Base-by-base conservation (phyloP, 2,888 invertebrate genomes). In the Drosophila limbata region DNA sequence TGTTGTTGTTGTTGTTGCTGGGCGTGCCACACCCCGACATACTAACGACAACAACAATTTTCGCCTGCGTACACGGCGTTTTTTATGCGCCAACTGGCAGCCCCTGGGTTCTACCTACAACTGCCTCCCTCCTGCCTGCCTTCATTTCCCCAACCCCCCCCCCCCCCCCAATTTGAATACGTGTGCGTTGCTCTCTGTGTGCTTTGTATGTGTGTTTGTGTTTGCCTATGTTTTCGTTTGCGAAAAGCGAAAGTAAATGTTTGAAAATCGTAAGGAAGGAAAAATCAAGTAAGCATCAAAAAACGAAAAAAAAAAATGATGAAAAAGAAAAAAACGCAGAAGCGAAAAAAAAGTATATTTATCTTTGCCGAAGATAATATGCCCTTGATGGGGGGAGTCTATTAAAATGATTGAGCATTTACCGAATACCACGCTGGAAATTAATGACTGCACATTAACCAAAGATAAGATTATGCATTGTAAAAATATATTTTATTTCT, bases 171-270 rank as follows among this genome's bases (percentile, higher is more conserved):
- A 84, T 84, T 87, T 87, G 82, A 84, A 81, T 87, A 79, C 75
- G 79, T 77, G 73, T 77, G 55, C 61, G 19, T 69, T 60, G 63
- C 72, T 82, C 77, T 65, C 33, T 60, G 44, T 51, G 50, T 75
- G 44, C 56, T 37, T 63, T 56, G 21, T 69, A 35, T 60, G 55
- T 50, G 37, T 69, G 51, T 52, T 63, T 71, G 63, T 77, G 84
- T 79, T 82, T 84, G 88, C 62, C 83, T 79, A 79, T 76, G 80
- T 87, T 88, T 80, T 75, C 81, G 66, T 83, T 81, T 74, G 86
- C 80, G 67, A 88, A 88, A 85, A 88, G 86, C 84, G 88, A 88
- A 85, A 85, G 85, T 85, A 88, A 85, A 88, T 84, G 88, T 85
- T 86, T 86, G 87, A 85, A 88, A 88, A 88, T 88, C 87, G 81